Evolutionary conservation across 2,113 vertebrate genomes (phyloP).

Genomic region (Astatoreochromis straeleni): DNA sequence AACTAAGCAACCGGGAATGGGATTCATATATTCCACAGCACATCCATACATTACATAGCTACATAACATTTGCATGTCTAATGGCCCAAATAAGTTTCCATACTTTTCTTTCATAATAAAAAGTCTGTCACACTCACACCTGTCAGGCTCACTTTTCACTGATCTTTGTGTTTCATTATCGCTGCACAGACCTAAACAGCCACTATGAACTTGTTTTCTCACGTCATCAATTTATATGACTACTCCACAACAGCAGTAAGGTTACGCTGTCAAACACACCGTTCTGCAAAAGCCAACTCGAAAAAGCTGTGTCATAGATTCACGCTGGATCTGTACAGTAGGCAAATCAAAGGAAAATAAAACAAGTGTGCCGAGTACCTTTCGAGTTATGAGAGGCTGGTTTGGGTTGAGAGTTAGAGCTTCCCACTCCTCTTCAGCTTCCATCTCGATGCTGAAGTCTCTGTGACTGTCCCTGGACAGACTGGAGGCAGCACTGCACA

Average conservation of each 20-base stretch:
- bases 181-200: background rate
- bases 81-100: background rate
- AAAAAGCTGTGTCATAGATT: background rate
- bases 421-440: conserved; percentile 81
- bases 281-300: background rate
- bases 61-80: background rate
- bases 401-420: conserved; percentile 79
- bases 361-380: conserved; percentile 50
- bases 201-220: no score
- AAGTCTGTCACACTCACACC: background rate
- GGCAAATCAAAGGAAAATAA: background rate
- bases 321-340: background rate
- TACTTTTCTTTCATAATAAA: background rate
- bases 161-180: background rate
- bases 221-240: background rate
- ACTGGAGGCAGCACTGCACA: conserved; percentile 20
- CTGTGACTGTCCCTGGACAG: conserved; percentile 58
- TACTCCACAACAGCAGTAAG: background rate
- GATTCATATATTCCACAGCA: background rate
- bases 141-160: background rate
- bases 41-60: background rate
- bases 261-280: background rate
- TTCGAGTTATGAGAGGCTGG: conserved; percentile 75
- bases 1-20: background rate
- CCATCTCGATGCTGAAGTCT: conserved; percentile 79